Evolutionary conservation across 2,888 invertebrate species (phyloP).

Genomic region (Panopea generosa): DNA sequence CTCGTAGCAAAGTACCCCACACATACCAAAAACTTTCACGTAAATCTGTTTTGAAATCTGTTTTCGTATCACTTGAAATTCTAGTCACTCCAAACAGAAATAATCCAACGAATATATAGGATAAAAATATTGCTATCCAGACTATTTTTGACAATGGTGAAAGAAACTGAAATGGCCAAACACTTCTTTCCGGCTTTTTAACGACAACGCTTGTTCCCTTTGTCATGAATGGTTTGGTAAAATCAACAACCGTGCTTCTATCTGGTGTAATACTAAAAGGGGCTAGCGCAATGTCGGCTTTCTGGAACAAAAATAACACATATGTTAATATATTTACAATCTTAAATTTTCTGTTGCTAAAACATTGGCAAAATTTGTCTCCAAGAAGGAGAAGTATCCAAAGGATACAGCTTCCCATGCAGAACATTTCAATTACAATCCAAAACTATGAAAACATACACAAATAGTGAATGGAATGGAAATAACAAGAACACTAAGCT

Average conservation of each 20-base stretch:
- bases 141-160: constrained; percentile 97
- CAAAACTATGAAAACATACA: too few species aligned
- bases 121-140: constrained; percentile 80
- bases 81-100: constrained; percentile 79
- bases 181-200: constrained; percentile 94
- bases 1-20: constrained; percentile 80
- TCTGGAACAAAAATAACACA: constrained; percentile 88
- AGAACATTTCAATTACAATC: too few species aligned
- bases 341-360: too few species aligned
- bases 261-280: constrained; percentile 97
- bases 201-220: constrained; percentile 97
- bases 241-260: constrained; percentile 96
- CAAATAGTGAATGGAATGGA: too few species aligned
- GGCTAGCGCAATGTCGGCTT: constrained; percentile 97
- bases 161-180: constrained; percentile 97
- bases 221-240: constrained; percentile 98
- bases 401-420: too few species aligned
- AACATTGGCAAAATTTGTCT: too few species aligned
- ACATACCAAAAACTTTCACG: constrained; percentile 82
- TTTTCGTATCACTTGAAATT: constrained; percentile 71
- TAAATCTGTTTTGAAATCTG: constrained; percentile 68
- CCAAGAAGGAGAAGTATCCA: too few species aligned
- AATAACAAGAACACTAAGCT: too few species aligned
- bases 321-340: too few species aligned
- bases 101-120: constrained; percentile 76